Base-by-base conservation (phyloP, 35 echinoderm and acorn worm species). In the Ophioderma brevispina region DNA sequence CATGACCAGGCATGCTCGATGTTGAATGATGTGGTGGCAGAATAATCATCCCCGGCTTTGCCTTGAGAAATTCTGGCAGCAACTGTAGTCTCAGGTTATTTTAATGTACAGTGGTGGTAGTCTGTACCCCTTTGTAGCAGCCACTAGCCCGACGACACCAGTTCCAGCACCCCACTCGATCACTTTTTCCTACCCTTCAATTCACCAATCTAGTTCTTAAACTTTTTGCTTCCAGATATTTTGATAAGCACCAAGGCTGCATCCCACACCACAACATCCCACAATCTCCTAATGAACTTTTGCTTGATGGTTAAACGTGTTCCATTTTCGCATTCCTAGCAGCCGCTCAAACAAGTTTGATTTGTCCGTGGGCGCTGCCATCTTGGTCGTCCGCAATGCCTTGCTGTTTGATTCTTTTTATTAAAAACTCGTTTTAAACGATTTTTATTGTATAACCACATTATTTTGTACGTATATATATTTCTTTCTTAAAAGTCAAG, bases 221-320 rank as follows among this genome's bases (percentile, higher is more conserved):
- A 46, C 63, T 56, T 33, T 91, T 43, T 23, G 91, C 84, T 84
- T 94, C 87, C 6, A 97, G 18, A 76, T 91, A 97, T 63, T 93
- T 85, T 0, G 87, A 77, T 55, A 97, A 75, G n/a, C 18, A 97
- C 95, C 37, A 97, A 84, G 31, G 95, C 95, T 43, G 95, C 95
- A 87, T 97, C 95, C 95, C 95, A 97, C 36, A 97, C 95, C 11
- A 97, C 37, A 91, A 97, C 4, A 91, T 91, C 30, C 94, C 95
- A 79, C 94, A n/a, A n/a, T n/a, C n/a, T 91, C 11, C 95, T 91
- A 77, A 90, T 55, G 78, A 75, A 82, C 25, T 76, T 90, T 36
- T 97, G 95, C n/a, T 90, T 90, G 59, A 97, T 91, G 13, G 36
- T 85, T 31, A 97, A 46, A 46, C n/a, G 17, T 46, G 5, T 70